These are phyloP conservation scores for Spermophilus dauricus DNA, from an alignment of 2,113 vertebrate genomes.

Conservation along the genomic window DNA sequence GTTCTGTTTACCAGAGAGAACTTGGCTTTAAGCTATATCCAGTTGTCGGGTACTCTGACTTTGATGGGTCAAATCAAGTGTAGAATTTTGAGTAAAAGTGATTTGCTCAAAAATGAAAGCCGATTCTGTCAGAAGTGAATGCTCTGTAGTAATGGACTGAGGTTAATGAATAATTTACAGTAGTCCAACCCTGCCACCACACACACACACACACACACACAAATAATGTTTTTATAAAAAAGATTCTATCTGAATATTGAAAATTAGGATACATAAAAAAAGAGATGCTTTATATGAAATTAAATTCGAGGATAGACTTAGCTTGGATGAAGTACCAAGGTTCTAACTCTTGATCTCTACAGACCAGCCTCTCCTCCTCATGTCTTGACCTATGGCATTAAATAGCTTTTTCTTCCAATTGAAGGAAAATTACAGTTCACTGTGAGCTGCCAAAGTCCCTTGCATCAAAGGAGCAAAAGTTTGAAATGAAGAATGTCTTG, in stretches of 20 bases:
- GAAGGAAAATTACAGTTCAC: neutral
- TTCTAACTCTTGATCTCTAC: neutral
- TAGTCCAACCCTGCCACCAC: neutral
- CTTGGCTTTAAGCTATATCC: neutral
- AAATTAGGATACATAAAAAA: constrained; percentile 52
- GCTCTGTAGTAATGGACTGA: neutral
- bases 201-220: neutral
- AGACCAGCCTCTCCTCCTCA: neutral
- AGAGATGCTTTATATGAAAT: neutral
- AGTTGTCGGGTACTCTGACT: neutral
- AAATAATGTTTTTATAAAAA: constrained; percentile 69
- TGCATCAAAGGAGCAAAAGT: constrained; percentile 15
- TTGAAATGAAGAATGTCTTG: constrained; percentile 43
- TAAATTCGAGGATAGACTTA: neutral
- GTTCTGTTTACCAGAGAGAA: neutral
- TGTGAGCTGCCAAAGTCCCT: constrained; percentile 36
- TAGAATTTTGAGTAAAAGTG: constrained; percentile 14
- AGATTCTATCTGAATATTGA: constrained; percentile 58
- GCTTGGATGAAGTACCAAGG: neutral
- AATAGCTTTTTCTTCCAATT: neutral
- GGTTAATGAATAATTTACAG: constrained; percentile 66
- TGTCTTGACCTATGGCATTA: neutral
- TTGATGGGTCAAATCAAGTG: neutral
- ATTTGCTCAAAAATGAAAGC: neutral
- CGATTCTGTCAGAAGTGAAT: neutral